Conservation (phyloP, 30 jellyfish, hydroid and myxozoan species). For the Hydractinia symbiolongicarpus region DNA sequence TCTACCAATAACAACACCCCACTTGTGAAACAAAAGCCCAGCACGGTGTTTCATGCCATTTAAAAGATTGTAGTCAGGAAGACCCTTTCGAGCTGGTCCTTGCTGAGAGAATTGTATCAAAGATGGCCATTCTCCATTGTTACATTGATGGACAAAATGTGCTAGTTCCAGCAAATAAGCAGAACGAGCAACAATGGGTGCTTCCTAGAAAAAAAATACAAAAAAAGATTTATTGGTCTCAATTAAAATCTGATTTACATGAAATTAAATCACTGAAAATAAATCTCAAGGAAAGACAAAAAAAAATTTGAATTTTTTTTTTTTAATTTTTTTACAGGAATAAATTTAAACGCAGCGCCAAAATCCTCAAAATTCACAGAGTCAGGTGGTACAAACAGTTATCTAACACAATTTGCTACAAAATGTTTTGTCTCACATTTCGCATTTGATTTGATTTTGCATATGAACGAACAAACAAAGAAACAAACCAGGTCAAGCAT, state of each 20-base stretch:
- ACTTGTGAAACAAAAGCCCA: slow-evolving; percentile 62
- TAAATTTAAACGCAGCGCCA: too few species aligned
- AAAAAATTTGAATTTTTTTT: too few species aligned
- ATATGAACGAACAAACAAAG: too few species aligned
- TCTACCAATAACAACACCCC: slow-evolving; percentile 83
- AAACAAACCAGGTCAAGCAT: slow-evolving; percentile 74
- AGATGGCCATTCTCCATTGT: slow-evolving; percentile 67
- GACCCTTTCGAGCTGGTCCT: slow-evolving; percentile 5
- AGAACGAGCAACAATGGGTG: slow-evolving; percentile 93
- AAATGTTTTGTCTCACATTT: too few species aligned
- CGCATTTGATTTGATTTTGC: too few species aligned
- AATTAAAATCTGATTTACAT: too few species aligned
- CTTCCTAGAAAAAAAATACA: slow-evolving; percentile 51
- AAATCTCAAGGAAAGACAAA: too few species aligned
- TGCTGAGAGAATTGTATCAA: slow-evolving; percentile 14
- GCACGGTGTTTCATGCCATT: slow-evolving; percentile 58
- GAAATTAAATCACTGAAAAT: too few species aligned
- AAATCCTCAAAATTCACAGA: too few species aligned
- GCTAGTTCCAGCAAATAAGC: slow-evolving; percentile 79
- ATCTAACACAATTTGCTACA: too few species aligned
- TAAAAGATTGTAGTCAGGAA: slow-evolving; percentile 25
- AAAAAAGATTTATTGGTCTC: not conserved
- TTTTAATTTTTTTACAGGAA: too few species aligned
- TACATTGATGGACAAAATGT: slow-evolving; percentile 63
- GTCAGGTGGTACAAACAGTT: too few species aligned